phyloP scores from a whole-genome alignment of 2,888 invertebrate genomes.

The Eupithecia vulgata region DNA sequence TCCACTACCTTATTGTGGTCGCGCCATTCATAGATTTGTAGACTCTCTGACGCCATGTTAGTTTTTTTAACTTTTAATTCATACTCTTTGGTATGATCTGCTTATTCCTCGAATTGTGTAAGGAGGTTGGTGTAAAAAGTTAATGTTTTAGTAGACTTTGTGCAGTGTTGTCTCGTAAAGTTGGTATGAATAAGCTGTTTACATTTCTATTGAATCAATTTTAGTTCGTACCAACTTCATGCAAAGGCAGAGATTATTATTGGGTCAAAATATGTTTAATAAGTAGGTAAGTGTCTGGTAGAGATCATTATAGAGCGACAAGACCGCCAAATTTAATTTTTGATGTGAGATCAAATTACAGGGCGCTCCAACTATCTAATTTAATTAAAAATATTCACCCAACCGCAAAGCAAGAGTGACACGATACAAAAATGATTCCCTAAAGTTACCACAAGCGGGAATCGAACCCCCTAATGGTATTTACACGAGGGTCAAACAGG shows the following conservation, averaged over 20 bases:
- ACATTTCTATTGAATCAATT: neutral
- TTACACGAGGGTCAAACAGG: constrained; percentile 53
- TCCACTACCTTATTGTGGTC: constrained; percentile 39
- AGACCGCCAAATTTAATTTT: too few species aligned
- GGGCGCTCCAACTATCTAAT: constrained; percentile 15
- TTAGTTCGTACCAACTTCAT: neutral
- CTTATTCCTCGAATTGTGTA: constrained; percentile 22
- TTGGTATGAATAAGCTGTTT: neutral
- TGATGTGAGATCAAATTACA: neutral
- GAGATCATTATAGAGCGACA: too few species aligned
- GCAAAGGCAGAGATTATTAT: neutral
- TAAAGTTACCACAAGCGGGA: constrained; percentile 50
- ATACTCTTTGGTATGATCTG: constrained; percentile 25
- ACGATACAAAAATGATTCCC: constrained; percentile 47
- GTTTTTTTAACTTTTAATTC: constrained; percentile 36
- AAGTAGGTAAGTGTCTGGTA: too few species aligned
- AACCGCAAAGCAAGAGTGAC: constrained; percentile 35
- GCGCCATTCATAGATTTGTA: constrained; percentile 40
- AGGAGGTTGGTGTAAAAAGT: constrained; percentile 7
- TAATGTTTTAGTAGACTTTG: constrained; percentile 14
- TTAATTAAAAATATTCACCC: constrained; percentile 40
- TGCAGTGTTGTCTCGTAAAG: constrained; percentile 22
- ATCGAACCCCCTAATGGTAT: constrained; percentile 47
- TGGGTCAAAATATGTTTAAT: neutral
- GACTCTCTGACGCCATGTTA: constrained; percentile 43